Percentiles rank a stretch among this genome's conserved stretches.
These are phyloP conservation scores for Sturmia bella DNA, from an alignment of 2,888 invertebrate species.

Conservation along the genomic window DNA sequence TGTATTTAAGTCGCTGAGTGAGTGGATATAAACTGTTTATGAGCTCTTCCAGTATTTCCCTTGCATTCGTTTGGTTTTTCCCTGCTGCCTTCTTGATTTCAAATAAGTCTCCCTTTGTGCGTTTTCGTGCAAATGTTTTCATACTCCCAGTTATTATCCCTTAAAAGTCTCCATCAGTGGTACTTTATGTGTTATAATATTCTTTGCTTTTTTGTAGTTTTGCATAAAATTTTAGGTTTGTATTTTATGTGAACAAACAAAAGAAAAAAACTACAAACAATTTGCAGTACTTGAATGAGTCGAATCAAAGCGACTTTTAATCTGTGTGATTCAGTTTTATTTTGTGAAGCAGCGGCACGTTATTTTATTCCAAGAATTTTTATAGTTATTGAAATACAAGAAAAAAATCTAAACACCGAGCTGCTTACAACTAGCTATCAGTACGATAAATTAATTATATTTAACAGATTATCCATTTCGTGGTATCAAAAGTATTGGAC, in stretches of 20 bases:
- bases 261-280: neutral
- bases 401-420: too few species aligned
- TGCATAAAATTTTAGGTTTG: conserved; percentile 24
- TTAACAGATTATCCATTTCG: too few species aligned
- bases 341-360: too few species aligned
- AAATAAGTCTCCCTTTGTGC: conserved; percentile 56
- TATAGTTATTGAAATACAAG: too few species aligned
- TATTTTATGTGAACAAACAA: neutral
- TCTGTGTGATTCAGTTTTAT: too few species aligned
- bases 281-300: conserved; percentile 10
- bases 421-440: too few species aligned
- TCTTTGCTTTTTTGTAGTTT: conserved; percentile 35
- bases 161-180: conserved; percentile 40
- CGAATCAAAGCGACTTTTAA: conserved; percentile 4
- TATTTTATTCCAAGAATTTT: too few species aligned
- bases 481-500: too few species aligned
- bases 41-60: neutral
- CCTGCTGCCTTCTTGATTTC: conserved; percentile 14
- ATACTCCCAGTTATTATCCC: conserved; percentile 52
- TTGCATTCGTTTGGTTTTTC: neutral
- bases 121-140: conserved; percentile 53
- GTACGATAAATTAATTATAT: too few species aligned
- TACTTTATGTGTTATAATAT: conserved; percentile 30
- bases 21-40: conserved; percentile 37
- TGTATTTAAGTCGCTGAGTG: conserved; percentile 38